Evolutionary conservation across 2,888 invertebrate genomes (phyloP), one percentile per base, ranked within the genome.

Genomic region (Microctonus aethiopoides): DNA sequence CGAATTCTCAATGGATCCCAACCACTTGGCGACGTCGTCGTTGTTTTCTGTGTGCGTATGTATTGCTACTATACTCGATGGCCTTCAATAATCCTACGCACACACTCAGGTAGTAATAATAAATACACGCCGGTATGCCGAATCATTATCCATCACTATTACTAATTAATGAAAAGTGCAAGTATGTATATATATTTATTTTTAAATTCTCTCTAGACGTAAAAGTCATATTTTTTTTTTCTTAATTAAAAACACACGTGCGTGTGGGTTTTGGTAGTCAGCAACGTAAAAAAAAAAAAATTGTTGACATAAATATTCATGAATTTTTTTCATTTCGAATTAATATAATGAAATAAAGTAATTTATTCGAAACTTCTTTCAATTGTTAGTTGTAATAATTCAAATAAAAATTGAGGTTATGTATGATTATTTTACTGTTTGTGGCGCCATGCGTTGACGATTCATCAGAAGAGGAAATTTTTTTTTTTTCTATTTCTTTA

Each of bases 81-180:
- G 29, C 56, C 65, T 65, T 65, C 56, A 39, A 56, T n/a, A 56
- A 64, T 56, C 39, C 56, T 39, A 65, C 65, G 26, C 46, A 20
- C 6, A 41, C 24, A n/a, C n/a, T 46, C 46, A 51, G 36, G 39
- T 41, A 10, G 22, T 10, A 63, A 24, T 24, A 26, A 9, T 20
- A n/a, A 7, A 29, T 29, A 10, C 11, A 9, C 46, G 10, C 3
- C 13, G 4, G 22, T 26, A 54, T 54, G 11, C n/a, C 26, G 11
- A 5, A 13, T 24, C 24, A 54, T 24, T 54, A 13, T 54, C 26
- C n/a, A 46, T 46, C 46, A 46, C 16, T 16, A n/a, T 16, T 7
- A 46, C 5, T n/a, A 46, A 29, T 54, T 54, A 24, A 24, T 26
- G 10, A 22, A 24, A 54, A 20, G 20, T 39, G 13, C 39, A 39